These are phyloP conservation scores for Bombus vancouverensis DNA, from an alignment of 1,140 invertebrate genomes.

Conservation along the genomic window DNA sequence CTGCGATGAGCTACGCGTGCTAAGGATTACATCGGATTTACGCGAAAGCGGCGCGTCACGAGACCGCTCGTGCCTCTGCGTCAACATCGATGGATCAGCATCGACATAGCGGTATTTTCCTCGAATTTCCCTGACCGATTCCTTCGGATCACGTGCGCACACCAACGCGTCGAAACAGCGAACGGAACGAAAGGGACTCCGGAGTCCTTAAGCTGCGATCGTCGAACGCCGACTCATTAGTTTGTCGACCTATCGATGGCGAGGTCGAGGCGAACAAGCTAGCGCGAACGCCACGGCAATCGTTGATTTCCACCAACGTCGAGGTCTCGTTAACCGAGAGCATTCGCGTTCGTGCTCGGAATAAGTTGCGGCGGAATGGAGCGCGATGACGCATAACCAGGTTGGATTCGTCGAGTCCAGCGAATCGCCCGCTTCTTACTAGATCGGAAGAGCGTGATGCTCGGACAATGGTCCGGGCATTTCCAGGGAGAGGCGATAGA, in stretches of 20 bases:
- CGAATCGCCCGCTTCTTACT: too few species aligned
- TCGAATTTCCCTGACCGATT: too few species aligned
- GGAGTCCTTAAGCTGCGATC: too few species aligned
- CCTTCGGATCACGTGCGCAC: too few species aligned
- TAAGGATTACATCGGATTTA: slow-evolving; percentile 20
- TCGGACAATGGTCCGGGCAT: too few species aligned
- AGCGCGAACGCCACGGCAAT: slow-evolving; percentile 3
- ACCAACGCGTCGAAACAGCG: accelerated
- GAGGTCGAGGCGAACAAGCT: slow-evolving; percentile 3
- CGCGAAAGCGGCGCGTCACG: not conserved
- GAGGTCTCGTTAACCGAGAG: slow-evolving; percentile 30
- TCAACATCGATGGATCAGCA: too few species aligned
- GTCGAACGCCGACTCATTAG: not conserved
- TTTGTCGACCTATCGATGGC: not conserved
- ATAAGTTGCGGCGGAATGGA: slow-evolving; percentile 26
- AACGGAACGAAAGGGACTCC: too few species aligned
- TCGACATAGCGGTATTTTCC: accelerated
- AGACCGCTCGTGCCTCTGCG: too few species aligned
- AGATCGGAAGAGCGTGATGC: too few species aligned
- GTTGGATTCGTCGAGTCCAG: not conserved
- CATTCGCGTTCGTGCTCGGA: slow-evolving; percentile 9
- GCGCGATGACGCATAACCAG: not conserved
- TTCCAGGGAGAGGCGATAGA: too few species aligned
- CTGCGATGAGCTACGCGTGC: slow-evolving; percentile 3
- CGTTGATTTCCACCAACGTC: slow-evolving; percentile 23